Evolutionary conservation across 2,888 invertebrate genomes (phyloP), one percentile per base, ranked within the genome.

Genomic region (Hirudinaria manillensis): DNA sequence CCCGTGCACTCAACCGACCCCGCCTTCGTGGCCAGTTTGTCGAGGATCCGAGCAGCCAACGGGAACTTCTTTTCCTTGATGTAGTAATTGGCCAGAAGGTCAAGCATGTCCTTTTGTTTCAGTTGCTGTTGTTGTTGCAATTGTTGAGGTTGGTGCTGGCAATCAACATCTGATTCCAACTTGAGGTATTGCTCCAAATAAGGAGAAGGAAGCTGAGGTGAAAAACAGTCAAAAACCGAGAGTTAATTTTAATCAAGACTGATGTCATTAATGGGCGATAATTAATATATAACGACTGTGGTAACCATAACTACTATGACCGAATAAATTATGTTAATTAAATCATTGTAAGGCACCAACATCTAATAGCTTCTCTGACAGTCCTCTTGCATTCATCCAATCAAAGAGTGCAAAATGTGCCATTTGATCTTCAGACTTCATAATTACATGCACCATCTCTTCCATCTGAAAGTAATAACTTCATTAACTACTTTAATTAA

Each of bases 51-150:
- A 0, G 98, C 95, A 1, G 98, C 98, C 16, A 93, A 91, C 0
- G 92, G 89, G 83, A 94, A 97, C 84, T 96, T 93, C 38, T 91
- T 91, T 82, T 91, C 91, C 83, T 92, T 91, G 85, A 98, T 96
- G 82, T 97, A 94, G 84, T 92, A 95, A 86, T 94, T 94, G 97
- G 98, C 98, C 75, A 98, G 87, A 79, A 98, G 87, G 84, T 96
- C 93, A 79, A 92, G 88, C 84, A 79, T 89, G 86, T 70, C 90
- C 88, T 13, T 90, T 89, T 83, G 88, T 71, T 82, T 83, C 4
- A 80, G 78, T 70, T 80, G 81, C 61, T 56, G 73, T n/a, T 65
- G 61, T 36, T 56, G 73, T 19, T 56, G 32, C 27, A 16, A 10
- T 78, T 21, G 83, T 79, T 27, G 68, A 16, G 55, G 32, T 32